Conservation (phyloP, 2,888 invertebrate species). For the Cataglyphis cursor region DNA sequence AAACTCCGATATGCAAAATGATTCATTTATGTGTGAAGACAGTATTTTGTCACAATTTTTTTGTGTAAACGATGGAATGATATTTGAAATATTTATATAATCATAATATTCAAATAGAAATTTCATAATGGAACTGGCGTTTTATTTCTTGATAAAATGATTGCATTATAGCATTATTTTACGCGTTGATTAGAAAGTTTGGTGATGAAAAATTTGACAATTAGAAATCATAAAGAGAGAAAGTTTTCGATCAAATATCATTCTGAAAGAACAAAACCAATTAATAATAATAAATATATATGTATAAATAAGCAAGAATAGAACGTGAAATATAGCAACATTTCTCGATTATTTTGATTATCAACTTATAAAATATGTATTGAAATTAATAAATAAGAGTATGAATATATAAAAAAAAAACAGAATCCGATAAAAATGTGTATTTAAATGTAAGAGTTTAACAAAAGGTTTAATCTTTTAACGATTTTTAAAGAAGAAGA, state of each 20-base stretch:
- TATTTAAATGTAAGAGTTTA: background rate
- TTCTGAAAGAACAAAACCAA: background rate
- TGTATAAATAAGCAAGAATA: background rate
- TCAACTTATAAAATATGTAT: background rate
- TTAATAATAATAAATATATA: background rate
- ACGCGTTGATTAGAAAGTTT: background rate
- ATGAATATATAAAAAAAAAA: background rate
- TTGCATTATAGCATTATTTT: background rate
- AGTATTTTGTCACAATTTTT: background rate
- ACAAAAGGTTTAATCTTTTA: background rate
- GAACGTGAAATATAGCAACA: background rate
- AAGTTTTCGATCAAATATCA: background rate
- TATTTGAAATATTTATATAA: background rate
- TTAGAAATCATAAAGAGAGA: background rate
- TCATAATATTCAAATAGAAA: background rate
- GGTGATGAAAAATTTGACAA: background rate
- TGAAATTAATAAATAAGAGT: background rate
- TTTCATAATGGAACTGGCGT: background rate
- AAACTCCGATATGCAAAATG: constrained; percentile 30
- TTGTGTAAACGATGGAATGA: background rate
- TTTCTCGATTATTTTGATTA: background rate
- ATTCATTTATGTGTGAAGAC: background rate
- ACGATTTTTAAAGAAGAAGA: background rate
- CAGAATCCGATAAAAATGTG: background rate
- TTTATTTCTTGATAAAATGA: background rate